Evolutionary conservation across 2,888 invertebrate genomes (phyloP).

Genomic region (Tenthredo notha): DNA sequence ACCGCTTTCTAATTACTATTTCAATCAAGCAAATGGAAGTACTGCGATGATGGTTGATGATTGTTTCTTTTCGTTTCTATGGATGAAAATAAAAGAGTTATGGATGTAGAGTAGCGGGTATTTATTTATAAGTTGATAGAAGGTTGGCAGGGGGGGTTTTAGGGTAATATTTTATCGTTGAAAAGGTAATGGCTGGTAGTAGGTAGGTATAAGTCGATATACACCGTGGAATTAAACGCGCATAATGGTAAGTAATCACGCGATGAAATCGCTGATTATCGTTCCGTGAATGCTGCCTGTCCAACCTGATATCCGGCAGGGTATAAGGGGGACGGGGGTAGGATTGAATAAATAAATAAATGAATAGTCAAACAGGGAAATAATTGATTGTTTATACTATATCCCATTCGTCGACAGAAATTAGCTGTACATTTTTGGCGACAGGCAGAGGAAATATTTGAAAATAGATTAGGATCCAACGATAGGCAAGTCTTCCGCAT

Average conservation of each 20-base stretch:
- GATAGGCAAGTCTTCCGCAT: neutral
- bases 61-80: neutral
- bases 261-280: constrained; percentile 48
- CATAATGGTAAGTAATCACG: constrained; percentile 45
- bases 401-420: neutral
- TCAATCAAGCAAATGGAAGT: constrained; percentile 3
- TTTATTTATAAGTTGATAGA: neutral
- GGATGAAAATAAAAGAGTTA: neutral
- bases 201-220: neutral
- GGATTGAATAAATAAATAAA: constrained; percentile 39
- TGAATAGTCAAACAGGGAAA: constrained; percentile 34
- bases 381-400: constrained; percentile 14
- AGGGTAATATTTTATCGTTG: constrained; percentile 38
- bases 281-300: constrained; percentile 22
- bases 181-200: constrained; percentile 21
- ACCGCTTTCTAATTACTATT: neutral
- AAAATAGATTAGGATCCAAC: neutral
- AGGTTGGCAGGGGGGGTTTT: neutral
- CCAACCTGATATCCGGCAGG: constrained; percentile 9
- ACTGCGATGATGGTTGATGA: neutral
- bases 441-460: neutral
- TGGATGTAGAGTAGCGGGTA: neutral
- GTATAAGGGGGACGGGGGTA: neutral
- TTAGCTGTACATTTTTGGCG: neutral
- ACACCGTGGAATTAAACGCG: neutral